Base-by-base conservation (phyloP, 1,140 invertebrate genomes). In the Matsumurasca onukii region DNA sequence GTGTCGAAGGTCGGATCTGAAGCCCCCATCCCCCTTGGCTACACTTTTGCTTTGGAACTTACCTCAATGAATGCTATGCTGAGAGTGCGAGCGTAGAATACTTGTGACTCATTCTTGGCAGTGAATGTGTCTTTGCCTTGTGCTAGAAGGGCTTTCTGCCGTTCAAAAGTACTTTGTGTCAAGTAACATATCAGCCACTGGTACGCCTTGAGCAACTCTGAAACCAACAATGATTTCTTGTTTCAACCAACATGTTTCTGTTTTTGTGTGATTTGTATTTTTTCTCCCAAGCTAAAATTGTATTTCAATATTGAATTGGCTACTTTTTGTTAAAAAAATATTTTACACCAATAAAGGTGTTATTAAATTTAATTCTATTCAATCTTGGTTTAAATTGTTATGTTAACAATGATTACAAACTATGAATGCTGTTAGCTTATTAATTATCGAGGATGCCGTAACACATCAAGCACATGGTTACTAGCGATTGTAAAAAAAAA, bases 111-210 rank as follows among this genome's bases (percentile, higher is more conserved):
- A 78, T 92, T 93, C 76, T 87, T 86, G 0, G 89, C 88, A 22
- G 84, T 84, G 75, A 97, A 96, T 22, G 82, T 78, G 76, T 89
- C 85, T 17, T 84, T 82, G 1, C 89, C 88, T 27, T 80, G 76
- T 13, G 79, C 76, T 67, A 82, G 69, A 68, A 87, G 76, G 1
- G 81, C 67, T 70, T 89, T 78, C 48, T 91, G 81, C 73, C 87
- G 87, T 5, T 84, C 75, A 49, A 86, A 79, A 0, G 92, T 93
- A 67, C 85, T 82, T 70, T 89, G 80, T 29, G 95, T 77, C 5
- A 96, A 81, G 78, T 90, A 91, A 76, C 90, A 92, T 29, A 94
- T 79, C 3, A 98, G 80, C 94, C 94, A 97, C 78, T 91, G 85
- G 75, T 92, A 94, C 48, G 86, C 87, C 31, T 83, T 78, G 0